Base-by-base conservation (phyloP, 2,797 vertebrate genomes). In the Sebastes dallii region DNA sequence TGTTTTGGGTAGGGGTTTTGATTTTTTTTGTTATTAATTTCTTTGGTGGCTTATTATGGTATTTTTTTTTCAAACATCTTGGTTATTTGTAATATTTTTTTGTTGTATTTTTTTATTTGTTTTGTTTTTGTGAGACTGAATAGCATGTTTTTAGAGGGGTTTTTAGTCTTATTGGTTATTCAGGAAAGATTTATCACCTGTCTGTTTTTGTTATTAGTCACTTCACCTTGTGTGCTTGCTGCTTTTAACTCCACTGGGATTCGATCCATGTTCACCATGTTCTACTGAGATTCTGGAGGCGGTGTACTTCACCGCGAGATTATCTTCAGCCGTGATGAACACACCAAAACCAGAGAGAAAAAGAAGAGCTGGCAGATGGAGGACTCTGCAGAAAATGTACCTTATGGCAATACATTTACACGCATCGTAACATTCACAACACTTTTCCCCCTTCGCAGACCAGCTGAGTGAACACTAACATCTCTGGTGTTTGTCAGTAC, bases 191-290 rank as follows among this genome's bases (percentile, higher is more conserved):
- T 12, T 12, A 60, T 81, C 81, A 74, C 69, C 32, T 77, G 66
- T 25, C 66, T 72, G 16, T 56, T 71, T 55, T 62, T 67, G 32
- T 58, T 20, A 75, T 74, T 42, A 68, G 52, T 75, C 67, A 80
- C 54, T 71, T 73, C 80, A 60, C 77, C 75, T 71, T 71, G 32
- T 86, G 82, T 71, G 58, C 62, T 71, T 20, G n/a, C 74, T 78
- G 68, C 77, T 82, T 83, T 81, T 71, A 73, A 72, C 59, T 66
- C 64, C 39, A 10, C 83, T 82, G 75, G 78, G 85, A 84, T 68
- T 77, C 3, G 8, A 54, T 88, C 74, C 79, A 82, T 60, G 66
- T 78, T 87, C 75, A 60, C 73, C 36, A 24, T 71, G 66, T 84
- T 80, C 61, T 54, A 30, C 66, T 73, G 61, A 56, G 74, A 78